Base-by-base conservation (phyloP, 2,888 invertebrate genomes). In the Drosophila aldrichi region DNA sequence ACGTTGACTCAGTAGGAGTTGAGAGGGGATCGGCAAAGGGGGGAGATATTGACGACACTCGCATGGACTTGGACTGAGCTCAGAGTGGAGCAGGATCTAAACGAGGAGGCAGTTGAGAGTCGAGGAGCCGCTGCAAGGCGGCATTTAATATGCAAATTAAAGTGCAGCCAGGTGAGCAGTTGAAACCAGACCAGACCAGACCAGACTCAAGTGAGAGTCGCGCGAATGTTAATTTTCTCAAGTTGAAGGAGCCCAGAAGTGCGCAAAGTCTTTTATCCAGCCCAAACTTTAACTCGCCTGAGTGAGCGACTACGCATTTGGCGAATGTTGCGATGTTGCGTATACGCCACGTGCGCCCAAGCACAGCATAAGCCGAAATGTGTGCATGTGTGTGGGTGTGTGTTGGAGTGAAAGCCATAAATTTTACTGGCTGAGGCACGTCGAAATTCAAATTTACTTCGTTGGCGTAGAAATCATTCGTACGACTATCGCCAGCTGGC, bases 401-500 rank as follows among this genome's bases (percentile, higher is more conserved):
- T 75, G 51, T 70, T 10, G 22, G 54, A 57, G 56, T 52, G 55
- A 71, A 77, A 70, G 67, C 68, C 63, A 86, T 88, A 86, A 86
- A 88, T 82, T 77, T 60, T 66, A 54, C 56, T 72, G 66, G 64
- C 66, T 68, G 68, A 70, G 72, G 67, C 77, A 83, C 67, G 70
- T 77, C 60, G 68, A 86, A 82, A 86, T 82, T 86, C 71, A 74
- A 82, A 88, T 88, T 80, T 77, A 75, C 73, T 73, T 82, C 40
- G 55, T 62, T 67, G 76, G 60, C 65, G 58, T 36, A 68, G 55
- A 60, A 65, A 70, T 74, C 69, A 60, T 66, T 70, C 32, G 57
- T 25, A 60, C 44, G 59, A 41, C 41, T 66, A 54, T 66, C 57
- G 36, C 60, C 64, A 67, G 66, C 66, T 72, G 77, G 43, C 48